A percentile compares a stretch with the other conserved stretches of the same genome.
Conservation (phyloP, 2,113 vertebrate species). For the Ailurus styani region DNA sequence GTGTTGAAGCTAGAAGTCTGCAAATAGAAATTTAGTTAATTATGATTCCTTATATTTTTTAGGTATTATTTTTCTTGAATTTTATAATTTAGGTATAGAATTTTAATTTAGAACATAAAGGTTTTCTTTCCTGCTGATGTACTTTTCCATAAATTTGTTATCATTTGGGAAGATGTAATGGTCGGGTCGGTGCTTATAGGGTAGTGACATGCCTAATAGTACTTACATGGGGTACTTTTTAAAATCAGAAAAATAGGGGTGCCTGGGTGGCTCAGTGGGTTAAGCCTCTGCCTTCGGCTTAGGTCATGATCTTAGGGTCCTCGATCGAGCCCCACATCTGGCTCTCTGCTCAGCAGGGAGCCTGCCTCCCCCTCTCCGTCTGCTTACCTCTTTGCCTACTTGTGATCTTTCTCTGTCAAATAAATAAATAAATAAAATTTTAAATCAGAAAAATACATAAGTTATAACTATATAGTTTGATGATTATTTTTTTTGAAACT, state of each 20-base stretch:
- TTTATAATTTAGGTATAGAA: neutral
- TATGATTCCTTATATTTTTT: neutral
- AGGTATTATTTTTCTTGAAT: neutral
- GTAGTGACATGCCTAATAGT: neutral
- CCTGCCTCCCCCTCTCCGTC: too few relatives aligned
- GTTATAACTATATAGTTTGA: neutral
- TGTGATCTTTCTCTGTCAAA: too few relatives aligned
- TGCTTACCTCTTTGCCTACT: too few relatives aligned
- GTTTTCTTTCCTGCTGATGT: neutral
- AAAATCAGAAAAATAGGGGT: neutral
- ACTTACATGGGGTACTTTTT: neutral
- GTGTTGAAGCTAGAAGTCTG: neutral
- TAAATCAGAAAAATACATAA: neutral
- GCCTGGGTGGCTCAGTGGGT: too few relatives aligned
- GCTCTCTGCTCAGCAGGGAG: too few relatives aligned
- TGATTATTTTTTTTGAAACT: neutral
- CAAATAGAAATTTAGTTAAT: neutral
- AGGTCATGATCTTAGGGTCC: too few relatives aligned
- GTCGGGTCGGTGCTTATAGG: neutral
- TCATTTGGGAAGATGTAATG: neutral
- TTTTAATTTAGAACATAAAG: neutral
- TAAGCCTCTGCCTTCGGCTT: too few relatives aligned
- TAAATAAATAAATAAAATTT: too few relatives aligned
- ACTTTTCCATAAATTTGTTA: neutral
- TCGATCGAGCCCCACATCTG: too few relatives aligned